Evolutionary conservation across 92 coral and sea anemone genomes (phyloP).

Genomic region (Plumapathes pennacea): DNA sequence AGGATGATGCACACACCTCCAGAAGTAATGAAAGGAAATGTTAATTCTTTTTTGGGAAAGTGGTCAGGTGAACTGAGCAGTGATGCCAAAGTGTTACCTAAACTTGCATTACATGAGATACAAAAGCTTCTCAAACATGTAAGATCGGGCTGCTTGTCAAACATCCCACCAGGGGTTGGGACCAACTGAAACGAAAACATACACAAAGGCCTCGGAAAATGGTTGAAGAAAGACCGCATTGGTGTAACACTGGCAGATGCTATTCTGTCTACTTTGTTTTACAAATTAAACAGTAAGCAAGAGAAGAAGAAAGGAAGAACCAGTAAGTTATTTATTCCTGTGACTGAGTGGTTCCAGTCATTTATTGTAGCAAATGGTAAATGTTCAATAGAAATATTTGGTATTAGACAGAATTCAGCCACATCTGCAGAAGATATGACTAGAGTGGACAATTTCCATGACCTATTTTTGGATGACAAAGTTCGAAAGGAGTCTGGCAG

Average conservation of each 20-base stretch:
- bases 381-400: conserved; percentile 24
- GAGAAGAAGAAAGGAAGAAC: conserved; percentile 1
- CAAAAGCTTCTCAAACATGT: conserved; percentile 29
- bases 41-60: conserved; percentile 8
- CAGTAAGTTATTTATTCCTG: conserved; percentile 10
- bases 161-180: conserved; percentile 55
- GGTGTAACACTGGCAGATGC: conserved; percentile 56
- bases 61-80: conserved; percentile 23
- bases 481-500: no score
- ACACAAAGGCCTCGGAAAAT: conserved; percentile 33
- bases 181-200: conserved; percentile 58
- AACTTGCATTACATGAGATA: conserved; percentile 27
- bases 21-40: conserved; percentile 13
- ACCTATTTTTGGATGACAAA: no score
- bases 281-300: conserved; percentile 17
- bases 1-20: conserved; percentile 34
- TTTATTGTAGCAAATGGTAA: conserved; percentile 11
- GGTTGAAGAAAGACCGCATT: conserved; percentile 51
- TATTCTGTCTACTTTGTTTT: conserved; percentile 24
- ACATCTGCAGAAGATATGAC: no score
- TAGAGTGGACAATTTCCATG: no score
- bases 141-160: conserved; percentile 22
- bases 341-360: conserved; percentile 30
- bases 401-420: conserved; percentile 18
- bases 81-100: conserved; percentile 19